Conservation (phyloP, 53 echinoderm and acorn worm genomes). For the Hippasteria phrygiana region DNA sequence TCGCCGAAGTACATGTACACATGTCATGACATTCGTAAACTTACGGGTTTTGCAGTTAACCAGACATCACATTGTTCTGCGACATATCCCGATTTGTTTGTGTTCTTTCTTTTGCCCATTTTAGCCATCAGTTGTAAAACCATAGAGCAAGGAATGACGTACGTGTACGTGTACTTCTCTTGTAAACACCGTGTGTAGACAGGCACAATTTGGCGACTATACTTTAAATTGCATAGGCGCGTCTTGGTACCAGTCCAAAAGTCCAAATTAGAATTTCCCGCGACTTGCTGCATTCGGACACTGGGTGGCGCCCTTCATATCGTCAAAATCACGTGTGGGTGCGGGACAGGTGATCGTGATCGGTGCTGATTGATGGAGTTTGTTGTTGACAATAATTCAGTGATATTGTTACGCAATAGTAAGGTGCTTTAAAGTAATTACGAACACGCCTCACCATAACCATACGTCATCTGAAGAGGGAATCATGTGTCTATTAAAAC, state of each 20-base stretch:
- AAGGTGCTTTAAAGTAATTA: too few relatives aligned
- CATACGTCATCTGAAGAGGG: too few relatives aligned
- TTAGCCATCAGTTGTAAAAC: background rate
- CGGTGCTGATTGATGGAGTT: too few relatives aligned
- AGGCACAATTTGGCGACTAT: background rate
- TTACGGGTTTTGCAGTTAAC: constrained; percentile 74
- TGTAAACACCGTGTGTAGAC: background rate
- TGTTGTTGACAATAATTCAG: too few relatives aligned
- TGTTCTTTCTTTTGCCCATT: constrained; percentile 72
- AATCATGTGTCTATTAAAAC: too few relatives aligned
- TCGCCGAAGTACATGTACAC: too few relatives aligned
- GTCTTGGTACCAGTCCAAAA: background rate
- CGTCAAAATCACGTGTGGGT: too few relatives aligned
- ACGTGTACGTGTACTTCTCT: background rate
- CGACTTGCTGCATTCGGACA: background rate
- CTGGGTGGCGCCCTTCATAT: background rate
- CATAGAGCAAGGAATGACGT: background rate
- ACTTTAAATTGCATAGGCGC: background rate
- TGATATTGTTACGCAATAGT: too few relatives aligned
- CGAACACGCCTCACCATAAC: too few relatives aligned
- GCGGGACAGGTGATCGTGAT: too few relatives aligned
- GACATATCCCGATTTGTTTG: constrained; percentile 43
- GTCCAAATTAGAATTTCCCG: background rate
- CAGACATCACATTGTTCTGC: constrained; percentile 89
- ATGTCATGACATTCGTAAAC: background rate